These are phyloP conservation scores for Manis pentadactyla DNA, from an alignment of 2,797 vertebrate species.

Conservation along the genomic window DNA sequence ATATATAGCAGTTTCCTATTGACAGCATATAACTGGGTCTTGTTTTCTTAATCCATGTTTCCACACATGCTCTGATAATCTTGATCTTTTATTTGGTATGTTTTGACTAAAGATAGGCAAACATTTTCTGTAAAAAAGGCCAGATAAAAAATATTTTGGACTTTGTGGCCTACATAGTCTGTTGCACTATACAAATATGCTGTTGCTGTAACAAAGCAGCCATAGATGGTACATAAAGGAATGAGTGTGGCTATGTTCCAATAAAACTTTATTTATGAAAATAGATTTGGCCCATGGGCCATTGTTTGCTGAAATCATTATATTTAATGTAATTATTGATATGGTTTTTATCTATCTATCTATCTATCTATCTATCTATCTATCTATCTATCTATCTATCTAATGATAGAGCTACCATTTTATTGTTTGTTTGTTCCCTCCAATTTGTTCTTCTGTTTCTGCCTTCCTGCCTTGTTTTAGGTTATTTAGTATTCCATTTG, in stretches of 20 bases:
- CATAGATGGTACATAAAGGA: background rate
- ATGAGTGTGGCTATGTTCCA: background rate
- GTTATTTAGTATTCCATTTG: background rate
- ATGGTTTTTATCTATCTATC: background rate
- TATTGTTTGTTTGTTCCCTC: background rate
- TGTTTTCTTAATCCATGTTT: background rate
- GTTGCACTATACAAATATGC: background rate
- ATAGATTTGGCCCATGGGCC: background rate
- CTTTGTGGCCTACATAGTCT: background rate
- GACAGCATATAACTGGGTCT: background rate
- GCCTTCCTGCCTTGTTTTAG: background rate
- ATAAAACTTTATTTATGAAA: background rate
- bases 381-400: too few relatives aligned
- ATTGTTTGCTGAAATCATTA: background rate
- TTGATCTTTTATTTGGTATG: background rate
- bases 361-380: too few relatives aligned
- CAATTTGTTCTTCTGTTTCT: background rate
- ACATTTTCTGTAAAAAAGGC: background rate
- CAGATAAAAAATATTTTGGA: background rate
- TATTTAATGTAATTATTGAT: background rate
- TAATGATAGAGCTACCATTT: background rate
- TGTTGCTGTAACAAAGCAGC: background rate
- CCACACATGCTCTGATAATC: background rate
- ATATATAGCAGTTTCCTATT: background rate
- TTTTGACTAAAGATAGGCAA: background rate